A percentile compares a stretch with the other conserved stretches of the same genome.
These are phyloP conservation scores for Epizoanthus scotinus DNA, from an alignment of 92 coral and sea anemone genomes.

Conservation along the genomic window DNA sequence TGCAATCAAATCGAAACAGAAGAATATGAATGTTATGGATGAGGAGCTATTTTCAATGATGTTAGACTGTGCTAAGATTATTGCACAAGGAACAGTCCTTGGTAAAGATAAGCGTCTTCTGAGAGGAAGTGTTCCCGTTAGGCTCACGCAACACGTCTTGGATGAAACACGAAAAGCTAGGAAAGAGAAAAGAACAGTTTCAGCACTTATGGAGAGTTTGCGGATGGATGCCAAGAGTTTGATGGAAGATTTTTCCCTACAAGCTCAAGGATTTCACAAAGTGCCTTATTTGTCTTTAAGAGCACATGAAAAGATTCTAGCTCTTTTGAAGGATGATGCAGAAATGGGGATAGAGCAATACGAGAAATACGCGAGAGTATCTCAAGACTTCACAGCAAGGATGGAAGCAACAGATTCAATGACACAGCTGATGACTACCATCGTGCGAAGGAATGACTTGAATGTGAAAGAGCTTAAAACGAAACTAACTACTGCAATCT, in stretches of 20 bases:
- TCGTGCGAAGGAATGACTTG: slow-evolving; percentile 49
- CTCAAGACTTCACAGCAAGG: slow-evolving; percentile 37
- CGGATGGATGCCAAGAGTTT: slow-evolving; percentile 34
- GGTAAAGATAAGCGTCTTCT: slow-evolving; percentile 30
- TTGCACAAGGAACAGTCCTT: slow-evolving; percentile 40
- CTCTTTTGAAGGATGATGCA: slow-evolving; percentile 57
- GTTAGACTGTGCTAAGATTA: slow-evolving; percentile 48
- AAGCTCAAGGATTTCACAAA: slow-evolving; percentile 38
- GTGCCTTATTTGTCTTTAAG: slow-evolving; percentile 57
- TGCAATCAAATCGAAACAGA: slow-evolving; percentile 41
- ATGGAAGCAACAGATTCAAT: slow-evolving; percentile 55
- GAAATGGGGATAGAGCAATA: slow-evolving; percentile 60
- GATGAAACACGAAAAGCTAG: slow-evolving; percentile 40
- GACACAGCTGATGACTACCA: slow-evolving; percentile 56
- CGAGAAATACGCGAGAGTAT: slow-evolving; percentile 41
- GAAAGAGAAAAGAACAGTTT: background rate
- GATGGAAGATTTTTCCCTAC: slow-evolving; percentile 35
- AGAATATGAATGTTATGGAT: slow-evolving; percentile 31
- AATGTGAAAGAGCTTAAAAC: slow-evolving; percentile 41
- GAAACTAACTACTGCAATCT: slow-evolving; percentile 38
- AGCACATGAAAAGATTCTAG: slow-evolving; percentile 55
- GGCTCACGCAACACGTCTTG: slow-evolving; percentile 41
- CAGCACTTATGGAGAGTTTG: slow-evolving; percentile 19
- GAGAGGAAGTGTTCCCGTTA: slow-evolving; percentile 51
- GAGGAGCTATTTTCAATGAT: slow-evolving; percentile 21